Evolutionary conservation across 2,797 vertebrate genomes (phyloP), one percentile per base, ranked within the genome.

Genomic region (Malacoctenus gilli): DNA sequence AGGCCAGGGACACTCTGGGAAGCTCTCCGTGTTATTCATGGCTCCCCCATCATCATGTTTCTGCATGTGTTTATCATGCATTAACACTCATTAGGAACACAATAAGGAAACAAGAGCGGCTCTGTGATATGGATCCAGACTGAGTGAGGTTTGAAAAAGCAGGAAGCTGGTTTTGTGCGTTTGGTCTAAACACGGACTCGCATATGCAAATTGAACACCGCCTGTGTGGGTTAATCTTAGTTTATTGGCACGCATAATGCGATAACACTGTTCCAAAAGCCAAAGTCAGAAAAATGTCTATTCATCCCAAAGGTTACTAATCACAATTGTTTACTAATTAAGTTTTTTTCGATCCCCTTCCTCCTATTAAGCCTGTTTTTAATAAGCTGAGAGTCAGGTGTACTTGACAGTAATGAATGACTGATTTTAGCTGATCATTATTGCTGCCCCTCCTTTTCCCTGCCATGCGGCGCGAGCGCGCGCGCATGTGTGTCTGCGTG

Each of bases 391-490:
- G 82, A 92, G 87, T 92, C 87, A 89, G 88, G 90, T 90, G 88
- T 85, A 79, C 85, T 81, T 91, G 92, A 92, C 91, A 92, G 88
- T 93, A 93, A 93, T 93, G 90, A 93, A 93, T 93, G 92, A 88
- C 89, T 90, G 89, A 86, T 92, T 89, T 89, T 75, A 78, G 87
- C 85, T 80, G 87, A 91, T 92, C 80, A 68, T 91, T 92, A 92
- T 91, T 91, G 89, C 88, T 82, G 82, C 83, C 83, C 85, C 85
- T 81, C 70, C 79, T 28, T 75, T 67, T 41, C 50, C 73, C 67
- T 64, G 59, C 5, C 37, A 62, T 14, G 44, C 44, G 1, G 7
- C 10, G 28, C 3, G 0, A 4, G 36, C 42, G 70, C 62, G 62
- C 73, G 37, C 4, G 37, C 12, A 18, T 3, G 2, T 37, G 13